Conservation (phyloP, 2,797 vertebrate genomes). For the Tokudaia muenninki region DNA sequence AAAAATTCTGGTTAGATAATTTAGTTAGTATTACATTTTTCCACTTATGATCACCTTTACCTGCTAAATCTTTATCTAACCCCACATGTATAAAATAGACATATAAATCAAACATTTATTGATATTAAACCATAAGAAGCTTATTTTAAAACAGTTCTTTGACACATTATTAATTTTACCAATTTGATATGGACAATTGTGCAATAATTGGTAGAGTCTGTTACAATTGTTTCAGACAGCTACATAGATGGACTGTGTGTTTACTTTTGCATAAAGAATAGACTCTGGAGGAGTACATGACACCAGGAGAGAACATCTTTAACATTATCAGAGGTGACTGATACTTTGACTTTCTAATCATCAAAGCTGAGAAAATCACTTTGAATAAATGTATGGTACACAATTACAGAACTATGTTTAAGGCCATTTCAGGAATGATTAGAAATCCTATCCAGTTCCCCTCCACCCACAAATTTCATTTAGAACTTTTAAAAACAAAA, state of each 20-base stretch:
- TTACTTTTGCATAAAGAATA: not conserved
- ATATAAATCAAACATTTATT: not conserved
- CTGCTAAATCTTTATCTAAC: not conserved
- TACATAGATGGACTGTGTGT: not conserved
- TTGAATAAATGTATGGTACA: not conserved
- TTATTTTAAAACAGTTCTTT: not conserved
- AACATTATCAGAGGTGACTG: not conserved
- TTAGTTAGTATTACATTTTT: not conserved
- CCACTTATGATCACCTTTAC: not conserved
- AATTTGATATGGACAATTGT: not conserved
- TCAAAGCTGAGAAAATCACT: not conserved
- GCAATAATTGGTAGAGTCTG: not conserved
- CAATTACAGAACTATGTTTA: not conserved
- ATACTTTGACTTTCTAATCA: no score
- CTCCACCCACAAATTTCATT: not conserved
- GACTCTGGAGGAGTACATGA: not conserved
- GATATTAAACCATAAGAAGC: not conserved
- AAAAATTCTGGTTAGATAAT: conserved; percentile 2
- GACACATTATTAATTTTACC: not conserved
- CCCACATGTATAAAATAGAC: not conserved
- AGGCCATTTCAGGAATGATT: not conserved
- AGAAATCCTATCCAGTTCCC: not conserved
- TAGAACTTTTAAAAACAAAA: not conserved
- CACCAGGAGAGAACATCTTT: not conserved
- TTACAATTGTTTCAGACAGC: not conserved